Percentiles rank a stretch among this genome's conserved stretches.
phyloP scores from a whole-genome alignment of 2,888 invertebrate genomes.

The Drosophila lacicola region DNA sequence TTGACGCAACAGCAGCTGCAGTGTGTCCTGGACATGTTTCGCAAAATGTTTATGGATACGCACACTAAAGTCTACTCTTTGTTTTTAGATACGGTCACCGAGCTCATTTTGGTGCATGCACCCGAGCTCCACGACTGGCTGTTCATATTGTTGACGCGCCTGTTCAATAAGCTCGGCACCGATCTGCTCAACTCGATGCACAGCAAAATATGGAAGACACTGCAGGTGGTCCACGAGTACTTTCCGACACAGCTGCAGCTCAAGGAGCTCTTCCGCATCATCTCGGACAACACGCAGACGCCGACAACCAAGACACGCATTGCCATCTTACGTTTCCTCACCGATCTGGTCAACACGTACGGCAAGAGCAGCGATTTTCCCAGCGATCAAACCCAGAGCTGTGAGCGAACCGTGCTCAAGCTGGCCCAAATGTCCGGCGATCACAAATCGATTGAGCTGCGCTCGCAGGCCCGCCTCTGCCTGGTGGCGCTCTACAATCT shows the following conservation, averaged over 20 bases:
- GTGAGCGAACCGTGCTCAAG: constrained; percentile 89
- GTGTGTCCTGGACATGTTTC: constrained; percentile 96
- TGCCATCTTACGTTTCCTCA: constrained; percentile 91
- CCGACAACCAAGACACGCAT: constrained; percentile 93
- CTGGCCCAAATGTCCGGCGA: constrained; percentile 90
- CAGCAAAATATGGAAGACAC: constrained; percentile 94
- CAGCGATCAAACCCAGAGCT: constrained; percentile 75
- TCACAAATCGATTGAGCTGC: constrained; percentile 90
- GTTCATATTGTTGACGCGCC: constrained; percentile 93
- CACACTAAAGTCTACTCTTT: constrained; percentile 97
- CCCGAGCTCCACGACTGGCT: constrained; percentile 96
- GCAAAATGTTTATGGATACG: constrained; percentile 98
- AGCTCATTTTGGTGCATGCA: constrained; percentile 94
- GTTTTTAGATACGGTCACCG: constrained; percentile 96
- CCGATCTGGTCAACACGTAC: constrained; percentile 88
- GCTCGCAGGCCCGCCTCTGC: constrained; percentile 88
- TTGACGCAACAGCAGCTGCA: constrained; percentile 88
- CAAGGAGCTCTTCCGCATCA: constrained; percentile 89
- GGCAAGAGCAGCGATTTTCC: constrained; percentile 86
- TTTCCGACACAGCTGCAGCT: constrained; percentile 89
- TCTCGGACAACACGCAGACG: constrained; percentile 96
- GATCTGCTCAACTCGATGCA: constrained; percentile 97
- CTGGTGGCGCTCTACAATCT: constrained; percentile 95
- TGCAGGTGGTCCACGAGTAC: constrained; percentile 91
- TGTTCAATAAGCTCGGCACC: constrained; percentile 95